Evolutionary conservation across 1,140 invertebrate genomes (phyloP), one percentile per base, ranked within the genome.

Genomic region (Hermetia illucens): DNA sequence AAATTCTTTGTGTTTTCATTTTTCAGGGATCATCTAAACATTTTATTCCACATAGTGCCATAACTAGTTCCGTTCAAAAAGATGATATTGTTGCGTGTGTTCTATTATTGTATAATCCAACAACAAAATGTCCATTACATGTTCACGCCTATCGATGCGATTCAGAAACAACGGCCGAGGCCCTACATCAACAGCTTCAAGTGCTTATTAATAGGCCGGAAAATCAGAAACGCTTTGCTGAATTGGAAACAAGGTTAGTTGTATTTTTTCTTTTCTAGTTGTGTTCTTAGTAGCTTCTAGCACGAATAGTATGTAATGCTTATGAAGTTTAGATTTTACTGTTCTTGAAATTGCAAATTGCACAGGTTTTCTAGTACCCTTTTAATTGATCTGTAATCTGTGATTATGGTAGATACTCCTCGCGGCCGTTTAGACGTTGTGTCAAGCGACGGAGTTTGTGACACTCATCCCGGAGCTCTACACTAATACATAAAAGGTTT

Each of bases 81-180:
- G 85, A 87, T 36, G 90, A 94, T 55, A 75, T 93, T 15, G 87
- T 94, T n/a, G 82, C 84, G 9, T 86, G 82, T 41, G 86, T 92
- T 24, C 66, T 94, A 33, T 65, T 93, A 20, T 70, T 93, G 6
- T 90, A 87, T 51, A 93, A 93, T 66, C 89, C 91, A 1, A 75
- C 87, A 20, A 95, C 90, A 1, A 82, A 87, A 42, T 77, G 75
- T 45, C 74, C 74, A 0, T 72, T 91, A 4, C 92, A 96, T 57
- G 87, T 95, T 2, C 92, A 96, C 55, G 90, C 87, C 21, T 96
- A 96, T 65, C 75, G 83, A 62, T 97, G 91, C 61, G 92, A 96
- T 59, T 90, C 87, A 10, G 77, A 90, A 15, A 82, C 91, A 51
- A 97, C 92, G 5, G 92, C 93, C 0, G 70, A 79, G 38, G 72